Base-by-base conservation (phyloP, 2,888 invertebrate species). In the Pachymerium ferrugineum region DNA sequence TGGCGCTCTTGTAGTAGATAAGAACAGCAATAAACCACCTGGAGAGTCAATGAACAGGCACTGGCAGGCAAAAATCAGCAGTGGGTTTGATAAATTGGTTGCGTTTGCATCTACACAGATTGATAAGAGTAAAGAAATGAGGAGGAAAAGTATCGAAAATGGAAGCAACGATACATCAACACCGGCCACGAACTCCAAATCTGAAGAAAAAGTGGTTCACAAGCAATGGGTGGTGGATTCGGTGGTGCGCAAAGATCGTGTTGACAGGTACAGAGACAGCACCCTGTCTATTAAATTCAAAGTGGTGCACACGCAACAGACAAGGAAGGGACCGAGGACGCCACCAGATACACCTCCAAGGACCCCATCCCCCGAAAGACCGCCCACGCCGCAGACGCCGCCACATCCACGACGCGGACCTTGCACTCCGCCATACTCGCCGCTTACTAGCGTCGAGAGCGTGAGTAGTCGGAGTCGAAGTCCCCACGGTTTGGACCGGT, bases 41-140 rank as follows among this genome's bases (percentile, higher is more conserved):
- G 75, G 74, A 33, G 76, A 75, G 74, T 78, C 78, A 12, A 77
- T 77, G 35, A 78, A 74, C 70, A 78, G 78, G 70, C 77, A 79
- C 29, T 95, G 94, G 94, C 93, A 94, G 83, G 92, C 94, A 83
- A 90, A 93, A 78, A 93, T 95, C 79, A 93, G 92, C 82, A 93
- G 92, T 78, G 93, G 94, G 73, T 96, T 97, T 85, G 96, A 96
- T 85, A 90, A 94, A 78, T 86, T 96, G 79, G 93, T 96, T 78
- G 94, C 94, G 75, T 93, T 94, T 82, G 95, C 95, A 70, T 93
- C 94, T 47, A 94, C 93, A 16, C 95, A 95, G 80, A 86, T 94
- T 82, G 94, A 92, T 82, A 70, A 73, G 22, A 74, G 74, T 25
- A 62, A 38, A 67, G 74, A 75, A 42, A 70, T 62, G 35, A 22